Percentiles rank a stretch among this genome's conserved stretches.
phyloP scores from a whole-genome alignment of 2,888 invertebrate genomes.

The Megalurothrips usitatus region DNA sequence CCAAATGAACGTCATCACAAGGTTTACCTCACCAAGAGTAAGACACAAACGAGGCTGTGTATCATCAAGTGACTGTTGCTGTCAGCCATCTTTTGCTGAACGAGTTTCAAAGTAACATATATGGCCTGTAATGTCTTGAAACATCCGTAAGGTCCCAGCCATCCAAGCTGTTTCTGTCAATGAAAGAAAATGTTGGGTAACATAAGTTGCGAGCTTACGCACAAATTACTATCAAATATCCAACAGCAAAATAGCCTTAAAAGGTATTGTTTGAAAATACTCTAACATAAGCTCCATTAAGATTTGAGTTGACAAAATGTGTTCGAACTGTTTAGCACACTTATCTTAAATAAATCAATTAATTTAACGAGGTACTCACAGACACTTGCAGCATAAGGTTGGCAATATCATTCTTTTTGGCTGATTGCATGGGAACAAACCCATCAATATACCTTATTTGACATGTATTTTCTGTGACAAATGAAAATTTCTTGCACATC shows the following conservation, averaged over 20 bases:
- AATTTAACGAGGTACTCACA: background rate
- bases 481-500: background rate
- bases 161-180: background rate
- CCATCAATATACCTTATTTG: background rate
- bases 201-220: background rate
- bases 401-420: background rate
- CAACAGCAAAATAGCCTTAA: background rate
- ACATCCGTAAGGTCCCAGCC: background rate
- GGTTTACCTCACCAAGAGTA: background rate
- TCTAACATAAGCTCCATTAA: no score
- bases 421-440: background rate
- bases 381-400: background rate
- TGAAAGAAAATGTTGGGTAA: background rate
- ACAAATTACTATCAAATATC: background rate
- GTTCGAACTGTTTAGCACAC: no score
- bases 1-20: background rate
- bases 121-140: background rate
- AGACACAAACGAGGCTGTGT: background rate
- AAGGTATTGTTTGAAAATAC: background rate
- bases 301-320: no score
- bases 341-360: background rate
- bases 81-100: background rate
- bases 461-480: background rate
- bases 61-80: background rate
- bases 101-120: background rate